Evolutionary conservation across 2,113 vertebrate species (phyloP), one percentile per base, ranked within the genome.

Genomic region (Microcebus ravelobensis): DNA sequence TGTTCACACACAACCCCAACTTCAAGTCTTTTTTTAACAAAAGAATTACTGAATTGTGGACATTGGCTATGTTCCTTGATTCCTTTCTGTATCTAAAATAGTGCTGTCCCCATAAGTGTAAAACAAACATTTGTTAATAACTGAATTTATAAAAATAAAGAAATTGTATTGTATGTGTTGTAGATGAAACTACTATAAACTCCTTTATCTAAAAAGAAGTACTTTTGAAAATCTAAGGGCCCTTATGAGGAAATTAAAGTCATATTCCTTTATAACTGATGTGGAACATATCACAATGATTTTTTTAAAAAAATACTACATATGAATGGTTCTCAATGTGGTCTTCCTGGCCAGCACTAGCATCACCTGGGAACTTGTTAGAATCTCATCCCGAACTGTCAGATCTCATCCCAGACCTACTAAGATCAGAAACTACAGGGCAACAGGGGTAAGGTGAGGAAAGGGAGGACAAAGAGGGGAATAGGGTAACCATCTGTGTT

Each of bases 51-150:
- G 79, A 52, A 68, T 52, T 96, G 42, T 70, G 73, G 67, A 67
- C 34, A 93, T 67, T 88, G 4, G 27, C 18, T 67, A 65, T 39
- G 8, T 71, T 74, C 6, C 34, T 67, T 84, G 29, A 94, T 74
- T 89, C 23, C 48, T 29, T 83, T 94, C 45, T 88, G 27, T 59
- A 76, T 50, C 36, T 86, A 92, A 95, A 88, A 71, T 29, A 94
- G 7, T 45, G 12, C 2, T 94, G 15, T 89, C 67, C 11, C 34
- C 15, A 18, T 52, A 86, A 18, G 50, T n/a, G 31, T 92, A 71
- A 91, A 96, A 90, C 83, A 89, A 95, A 94, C 31, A 63, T 80
- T 76, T 63, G 59, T 63, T 63, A 55, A 55, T 87, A 94, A 94
- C 5, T 85, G 20, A 93, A 84, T 65, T 92, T 59, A 90, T 61